Evolutionary conservation across 2,113 vertebrate genomes (phyloP).

Genomic region (Rhynchopsitta pachyrhyncha): DNA sequence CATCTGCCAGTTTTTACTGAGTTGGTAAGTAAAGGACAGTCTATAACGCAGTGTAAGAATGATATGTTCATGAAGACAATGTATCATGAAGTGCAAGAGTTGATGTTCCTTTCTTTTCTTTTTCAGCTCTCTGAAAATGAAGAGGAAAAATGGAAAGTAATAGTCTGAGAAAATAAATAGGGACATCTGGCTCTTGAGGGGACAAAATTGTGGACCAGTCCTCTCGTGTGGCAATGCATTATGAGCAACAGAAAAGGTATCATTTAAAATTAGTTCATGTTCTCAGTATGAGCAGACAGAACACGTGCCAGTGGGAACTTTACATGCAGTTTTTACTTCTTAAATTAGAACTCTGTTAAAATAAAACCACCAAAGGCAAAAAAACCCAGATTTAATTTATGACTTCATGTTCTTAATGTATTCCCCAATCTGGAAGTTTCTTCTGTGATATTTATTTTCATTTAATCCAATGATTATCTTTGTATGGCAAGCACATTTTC

Average conservation of each 20-base stretch:
- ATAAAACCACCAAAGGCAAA: not conserved
- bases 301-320: not conserved
- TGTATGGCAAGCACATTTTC: not conserved
- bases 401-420: not conserved
- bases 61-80: not conserved
- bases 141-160: not conserved
- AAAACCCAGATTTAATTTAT: not conserved
- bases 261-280: slow-evolving; percentile 7
- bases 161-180: slow-evolving; percentile 11
- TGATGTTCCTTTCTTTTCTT: slow-evolving; percentile 41
- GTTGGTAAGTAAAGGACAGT: not conserved
- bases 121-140: slow-evolving; percentile 41
- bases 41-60: not conserved
- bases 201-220: not conserved
- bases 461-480: not conserved
- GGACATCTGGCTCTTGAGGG: slow-evolving; percentile 1
- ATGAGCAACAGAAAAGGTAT: slow-evolving; percentile 53
- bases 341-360: not conserved
- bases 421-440: not conserved
- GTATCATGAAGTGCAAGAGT: not conserved
- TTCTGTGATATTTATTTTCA: not conserved
- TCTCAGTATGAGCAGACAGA: not conserved
- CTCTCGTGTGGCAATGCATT: slow-evolving; percentile 10
- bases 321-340: not conserved
- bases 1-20: not conserved